Base-by-base conservation (phyloP, 2,113 vertebrate species). In the Zosterops borbonicus region DNA sequence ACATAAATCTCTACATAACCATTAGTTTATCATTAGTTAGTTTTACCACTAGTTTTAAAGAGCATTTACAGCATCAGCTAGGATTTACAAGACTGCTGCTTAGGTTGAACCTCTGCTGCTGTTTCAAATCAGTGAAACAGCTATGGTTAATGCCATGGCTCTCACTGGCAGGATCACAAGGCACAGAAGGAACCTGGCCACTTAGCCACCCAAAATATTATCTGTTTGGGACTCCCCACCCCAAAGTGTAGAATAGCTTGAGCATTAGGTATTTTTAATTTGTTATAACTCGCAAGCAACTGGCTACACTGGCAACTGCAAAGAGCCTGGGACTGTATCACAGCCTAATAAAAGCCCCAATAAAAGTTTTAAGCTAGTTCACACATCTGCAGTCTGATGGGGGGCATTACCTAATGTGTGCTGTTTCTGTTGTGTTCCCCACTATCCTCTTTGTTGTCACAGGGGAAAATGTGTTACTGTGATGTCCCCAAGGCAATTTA, bases 321-420 rank as follows among this genome's bases (percentile, higher is more conserved):
- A 96, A 98, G 96, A 96, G 92, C 70, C 88, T 87, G 85, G 74
- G 96, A 95, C 94, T 97, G 90, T 97, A 97, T 97, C 53, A 90
- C 94, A 96, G 96, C 94, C 97, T 97, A 97, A 97, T 98, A 98
- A 98, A 98, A 98, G 59, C 56, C 81, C 90, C 80, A 97, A 94
- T 98, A 98, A 98, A 98, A 97, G 75, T 97, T 97, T 98, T 96
- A 97, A 98, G 97, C 96, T 97, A 96, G 96, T 98, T 98, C 98
- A 97, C 98, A 98, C 98, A 97, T 98, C 98, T 98, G 98, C 88
- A 92, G 94, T 96, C 93, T 97, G 94, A 95, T 55, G 93, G 94
- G 96, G 91, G 94, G 92, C 89, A 98, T 98, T 98, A 97, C 97
- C 94, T 98, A 98, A 98, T 97, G 70, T 65, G 77, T 89, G 81